Percentiles rank a stretch among this genome's conserved stretches.
These are phyloP conservation scores for Silurus meridionalis DNA, from an alignment of 2,113 vertebrate genomes.

Conservation along the genomic window DNA sequence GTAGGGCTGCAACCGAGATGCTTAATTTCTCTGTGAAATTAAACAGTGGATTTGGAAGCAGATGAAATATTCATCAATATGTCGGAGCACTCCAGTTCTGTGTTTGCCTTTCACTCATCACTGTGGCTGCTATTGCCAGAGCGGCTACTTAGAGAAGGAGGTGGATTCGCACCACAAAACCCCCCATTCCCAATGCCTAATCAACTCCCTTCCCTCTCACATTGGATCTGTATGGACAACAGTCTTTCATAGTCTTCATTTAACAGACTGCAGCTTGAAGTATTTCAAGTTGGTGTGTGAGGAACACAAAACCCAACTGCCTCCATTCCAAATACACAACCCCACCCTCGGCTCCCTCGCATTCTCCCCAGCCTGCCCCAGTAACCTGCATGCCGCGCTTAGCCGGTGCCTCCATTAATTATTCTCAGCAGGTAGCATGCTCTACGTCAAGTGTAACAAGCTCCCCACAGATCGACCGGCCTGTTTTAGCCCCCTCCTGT, in stretches of 20 bases:
- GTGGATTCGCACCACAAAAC: constrained; percentile 37
- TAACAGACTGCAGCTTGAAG: constrained; percentile 36
- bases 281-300: constrained; percentile 49
- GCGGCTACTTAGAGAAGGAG: constrained; percentile 41
- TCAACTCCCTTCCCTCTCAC: constrained; percentile 52
- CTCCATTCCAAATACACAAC: constrained; percentile 39
- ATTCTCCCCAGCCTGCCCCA: constrained; percentile 54
- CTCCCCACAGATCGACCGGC: constrained; percentile 63
- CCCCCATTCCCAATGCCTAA: constrained; percentile 40
- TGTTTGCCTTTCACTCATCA: constrained; percentile 86
- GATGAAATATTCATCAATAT: constrained; percentile 94
- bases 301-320: constrained; percentile 46
- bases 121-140: constrained; percentile 78
- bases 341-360: constrained; percentile 30
- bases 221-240: constrained; percentile 35
- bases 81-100: constrained; percentile 63
- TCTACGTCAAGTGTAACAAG: constrained; percentile 74
- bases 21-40: constrained; percentile 92
- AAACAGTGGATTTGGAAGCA: constrained; percentile 93
- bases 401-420: constrained; percentile 87
- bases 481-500: constrained; percentile 43
- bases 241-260: constrained; percentile 45
- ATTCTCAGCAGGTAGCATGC: constrained; percentile 80
- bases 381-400: constrained; percentile 80
- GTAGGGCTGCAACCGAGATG: constrained; percentile 67